These are phyloP conservation scores for Parnassius smintheus DNA, from an alignment of 2,888 invertebrate genomes.

Conservation along the genomic window DNA sequence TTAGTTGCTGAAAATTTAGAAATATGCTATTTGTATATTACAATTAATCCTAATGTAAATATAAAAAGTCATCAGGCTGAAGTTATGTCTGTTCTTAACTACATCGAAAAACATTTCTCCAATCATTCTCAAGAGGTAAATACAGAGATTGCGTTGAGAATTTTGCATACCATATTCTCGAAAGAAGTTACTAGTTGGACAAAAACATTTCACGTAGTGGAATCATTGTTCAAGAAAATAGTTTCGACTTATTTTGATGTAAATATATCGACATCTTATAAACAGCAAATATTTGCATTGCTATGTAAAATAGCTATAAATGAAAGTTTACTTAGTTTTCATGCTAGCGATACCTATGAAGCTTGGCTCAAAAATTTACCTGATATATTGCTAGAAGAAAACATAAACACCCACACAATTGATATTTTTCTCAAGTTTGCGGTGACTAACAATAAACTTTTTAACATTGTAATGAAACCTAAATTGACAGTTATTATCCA, in stretches of 20 bases:
- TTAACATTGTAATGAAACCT: conserved; percentile 70
- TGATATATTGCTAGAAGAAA: conserved; percentile 75
- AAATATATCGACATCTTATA: conserved; percentile 46
- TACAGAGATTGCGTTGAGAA: conserved; percentile 53
- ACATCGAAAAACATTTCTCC: conserved; percentile 73
- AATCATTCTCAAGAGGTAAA: conserved; percentile 47
- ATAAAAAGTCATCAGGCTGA: conserved; percentile 58
- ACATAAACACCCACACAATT: conserved; percentile 74
- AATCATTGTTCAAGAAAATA: conserved; percentile 61
- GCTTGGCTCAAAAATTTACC: conserved; percentile 80
- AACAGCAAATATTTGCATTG: conserved; percentile 64
- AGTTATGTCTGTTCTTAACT: conserved; percentile 64
- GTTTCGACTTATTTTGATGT: conserved; percentile 62
- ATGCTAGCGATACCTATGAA: conserved; percentile 61
- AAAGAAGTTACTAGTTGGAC: conserved; percentile 63
- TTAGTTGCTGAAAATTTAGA: conserved; percentile 59
- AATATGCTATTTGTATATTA: conserved; percentile 71
- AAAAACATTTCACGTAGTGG: conserved; percentile 52
- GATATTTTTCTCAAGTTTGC: conserved; percentile 81
- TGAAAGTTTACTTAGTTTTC: conserved; percentile 62
- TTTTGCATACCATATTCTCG: conserved; percentile 59
- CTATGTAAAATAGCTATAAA: conserved; percentile 70
- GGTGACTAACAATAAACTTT: conserved; percentile 73
- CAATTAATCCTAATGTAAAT: conserved; percentile 65
- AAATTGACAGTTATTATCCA: conserved; percentile 67